A percentile compares a stretch with the other conserved stretches of the same genome.
Conservation (phyloP, 2,888 invertebrate genomes). For the Torymus auratus region DNA sequence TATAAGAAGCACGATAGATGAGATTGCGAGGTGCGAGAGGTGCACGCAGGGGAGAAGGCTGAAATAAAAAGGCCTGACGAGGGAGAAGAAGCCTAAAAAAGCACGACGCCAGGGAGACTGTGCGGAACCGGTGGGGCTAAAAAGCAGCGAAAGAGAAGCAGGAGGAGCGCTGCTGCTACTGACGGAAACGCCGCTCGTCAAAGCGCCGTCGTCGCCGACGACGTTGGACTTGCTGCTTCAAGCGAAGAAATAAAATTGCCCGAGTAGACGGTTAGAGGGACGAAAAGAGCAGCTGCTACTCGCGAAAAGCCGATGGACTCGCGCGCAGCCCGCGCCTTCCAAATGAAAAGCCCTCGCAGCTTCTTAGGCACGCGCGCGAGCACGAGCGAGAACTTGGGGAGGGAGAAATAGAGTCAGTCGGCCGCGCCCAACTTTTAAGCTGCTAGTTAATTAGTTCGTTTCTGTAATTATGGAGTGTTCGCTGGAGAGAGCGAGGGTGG, state of each 20-base stretch:
- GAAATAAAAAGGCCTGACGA: constrained; percentile 17
- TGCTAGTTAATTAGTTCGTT: constrained; percentile 49
- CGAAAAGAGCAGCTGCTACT: constrained; percentile 15
- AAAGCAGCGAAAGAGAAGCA: constrained; percentile 2
- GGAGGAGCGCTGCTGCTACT: not conserved
- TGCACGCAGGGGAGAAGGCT: no score
- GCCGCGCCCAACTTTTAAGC: constrained; percentile 34
- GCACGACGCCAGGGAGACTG: not conserved
- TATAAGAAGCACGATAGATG: constrained; percentile 1
- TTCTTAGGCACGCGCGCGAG: constrained; percentile 25
- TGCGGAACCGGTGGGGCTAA: constrained; percentile 13
- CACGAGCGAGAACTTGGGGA: not conserved
- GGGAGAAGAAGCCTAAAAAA: constrained; percentile 33
- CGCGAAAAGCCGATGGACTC: constrained; percentile 42
- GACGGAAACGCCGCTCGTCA: constrained; percentile 39
- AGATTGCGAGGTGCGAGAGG: not conserved
- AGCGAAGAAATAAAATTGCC: constrained; percentile 45
- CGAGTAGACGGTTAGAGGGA: constrained; percentile 21
- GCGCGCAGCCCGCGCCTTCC: constrained; percentile 10
- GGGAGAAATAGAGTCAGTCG: constrained; percentile 3
- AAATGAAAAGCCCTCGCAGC: constrained; percentile 34
- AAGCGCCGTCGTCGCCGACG: constrained; percentile 3
- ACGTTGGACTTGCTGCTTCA: not conserved
- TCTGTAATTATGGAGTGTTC: constrained; percentile 46
- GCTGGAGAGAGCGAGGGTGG: not conserved